Percentiles rank a stretch among this genome's conserved stretches.
These are phyloP conservation scores for Conchocele bisecta DNA, from an alignment of 2,888 invertebrate species.

Conservation along the genomic window DNA sequence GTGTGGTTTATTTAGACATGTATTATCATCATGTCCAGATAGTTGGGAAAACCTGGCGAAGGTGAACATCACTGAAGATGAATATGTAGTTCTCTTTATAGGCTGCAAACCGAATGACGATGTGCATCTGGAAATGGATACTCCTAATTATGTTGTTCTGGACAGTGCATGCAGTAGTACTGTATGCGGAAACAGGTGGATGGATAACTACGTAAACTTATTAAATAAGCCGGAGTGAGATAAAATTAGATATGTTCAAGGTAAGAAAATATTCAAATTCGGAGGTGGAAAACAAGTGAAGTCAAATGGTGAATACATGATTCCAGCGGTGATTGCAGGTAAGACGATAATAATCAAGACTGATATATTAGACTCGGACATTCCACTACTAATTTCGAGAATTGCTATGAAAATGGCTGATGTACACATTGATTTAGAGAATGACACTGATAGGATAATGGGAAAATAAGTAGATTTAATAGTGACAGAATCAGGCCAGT, in stretches of 20 bases:
- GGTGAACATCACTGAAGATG: too few species aligned
- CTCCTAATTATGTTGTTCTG: conserved; percentile 48
- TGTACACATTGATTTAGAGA: conserved; percentile 8
- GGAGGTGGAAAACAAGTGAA: conserved; percentile 13
- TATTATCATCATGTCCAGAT: conserved; percentile 28
- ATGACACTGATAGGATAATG: conserved; percentile 17
- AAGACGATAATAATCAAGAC: conserved; percentile 23
- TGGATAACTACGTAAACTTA: conserved; percentile 26
- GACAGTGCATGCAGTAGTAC: conserved; percentile 62
- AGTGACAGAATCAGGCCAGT: too few species aligned
- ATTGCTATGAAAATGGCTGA: too few species aligned
- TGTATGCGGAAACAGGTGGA: conserved; percentile 49
- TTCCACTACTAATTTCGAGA: conserved; percentile 23
- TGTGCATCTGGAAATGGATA: conserved; percentile 34
- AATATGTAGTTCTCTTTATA: too few species aligned
- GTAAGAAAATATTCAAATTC: too few species aligned
- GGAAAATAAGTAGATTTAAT: conserved; percentile 21
- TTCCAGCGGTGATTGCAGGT: conserved; percentile 33
- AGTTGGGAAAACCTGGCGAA: too few species aligned
- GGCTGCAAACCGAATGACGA: conserved; percentile 34
- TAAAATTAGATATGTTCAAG: too few species aligned
- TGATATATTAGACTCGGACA: conserved; percentile 46
- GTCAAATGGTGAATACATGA: conserved; percentile 20
- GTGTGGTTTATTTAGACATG: conserved; percentile 46
- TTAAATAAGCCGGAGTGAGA: conserved; percentile 2